Conservation (phyloP, 2,888 invertebrate species). For the Rhabditophanes sp. region DNA sequence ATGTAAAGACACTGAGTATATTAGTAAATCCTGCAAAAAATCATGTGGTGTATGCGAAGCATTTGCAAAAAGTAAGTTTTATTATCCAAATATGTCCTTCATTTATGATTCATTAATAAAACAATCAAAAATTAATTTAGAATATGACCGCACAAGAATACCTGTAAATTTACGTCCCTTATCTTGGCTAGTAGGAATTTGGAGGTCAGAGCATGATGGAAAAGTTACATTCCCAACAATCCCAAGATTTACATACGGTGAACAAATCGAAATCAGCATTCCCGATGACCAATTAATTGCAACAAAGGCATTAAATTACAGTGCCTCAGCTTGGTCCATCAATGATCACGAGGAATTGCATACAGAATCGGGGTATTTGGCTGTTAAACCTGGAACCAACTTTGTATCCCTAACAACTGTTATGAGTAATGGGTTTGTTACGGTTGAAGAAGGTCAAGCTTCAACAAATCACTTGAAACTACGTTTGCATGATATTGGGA, state of each 20-base stretch:
- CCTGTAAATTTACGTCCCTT: constrained; percentile 29
- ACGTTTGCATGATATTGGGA: constrained; percentile 37
- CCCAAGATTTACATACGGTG: constrained; percentile 44
- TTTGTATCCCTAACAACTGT: constrained; percentile 35
- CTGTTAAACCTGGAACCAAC: constrained; percentile 27
- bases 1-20: constrained; percentile 32
- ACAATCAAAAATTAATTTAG: too few species aligned
- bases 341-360: constrained; percentile 41
- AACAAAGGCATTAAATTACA: constrained; percentile 37
- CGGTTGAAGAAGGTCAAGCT: constrained; percentile 40
- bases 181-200: constrained; percentile 39
- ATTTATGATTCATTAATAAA: constrained; percentile 1
- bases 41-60: constrained; percentile 30
- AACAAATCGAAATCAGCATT: constrained; percentile 39
- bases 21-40: constrained; percentile 21
- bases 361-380: constrained; percentile 41
- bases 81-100: neutral
- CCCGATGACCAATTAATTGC: constrained; percentile 28
- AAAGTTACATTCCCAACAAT: constrained; percentile 38
- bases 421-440: constrained; percentile 32
- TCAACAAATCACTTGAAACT: constrained; percentile 26
- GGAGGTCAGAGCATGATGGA: constrained; percentile 43
- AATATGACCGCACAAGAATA: constrained; percentile 30
- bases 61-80: constrained; percentile 20
- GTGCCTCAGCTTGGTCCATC: constrained; percentile 43